Evolutionary conservation across 2,888 invertebrate genomes (phyloP).

Genomic region (Sminthurides aquaticus): DNA sequence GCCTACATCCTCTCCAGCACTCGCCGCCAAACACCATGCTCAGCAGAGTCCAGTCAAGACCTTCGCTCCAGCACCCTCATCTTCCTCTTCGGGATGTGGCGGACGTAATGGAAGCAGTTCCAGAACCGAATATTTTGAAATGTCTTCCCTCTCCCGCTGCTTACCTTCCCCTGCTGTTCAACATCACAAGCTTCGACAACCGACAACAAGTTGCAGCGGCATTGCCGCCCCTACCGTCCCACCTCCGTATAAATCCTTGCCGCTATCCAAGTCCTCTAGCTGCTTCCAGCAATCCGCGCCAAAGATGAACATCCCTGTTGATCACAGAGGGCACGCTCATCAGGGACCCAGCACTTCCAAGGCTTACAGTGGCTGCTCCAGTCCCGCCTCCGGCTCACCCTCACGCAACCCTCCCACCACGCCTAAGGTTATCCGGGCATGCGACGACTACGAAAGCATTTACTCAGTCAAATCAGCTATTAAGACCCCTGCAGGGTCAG

Average conservation of each 20-base stretch:
- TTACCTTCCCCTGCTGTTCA: not conserved
- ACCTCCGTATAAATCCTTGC: not conserved
- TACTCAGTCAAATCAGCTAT: slow-evolving; percentile 8
- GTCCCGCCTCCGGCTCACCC: too few relatives aligned
- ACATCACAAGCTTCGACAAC: too few relatives aligned
- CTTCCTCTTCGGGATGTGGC: not conserved
- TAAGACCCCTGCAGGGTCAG: not conserved
- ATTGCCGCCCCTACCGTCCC: not conserved
- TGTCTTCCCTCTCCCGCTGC: not conserved
- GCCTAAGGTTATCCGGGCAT: not conserved
- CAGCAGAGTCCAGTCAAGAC: too few relatives aligned
- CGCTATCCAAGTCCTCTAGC: not conserved
- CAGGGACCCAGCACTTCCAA: not conserved
- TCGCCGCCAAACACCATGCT: too few relatives aligned
- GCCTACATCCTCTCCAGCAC: too few relatives aligned
- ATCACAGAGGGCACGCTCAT: too few relatives aligned
- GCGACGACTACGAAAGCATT: slow-evolving; percentile 13
- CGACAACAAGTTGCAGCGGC: not conserved
- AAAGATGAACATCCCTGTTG: too few relatives aligned
- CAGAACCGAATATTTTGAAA: not conserved
- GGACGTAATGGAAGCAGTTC: not conserved
- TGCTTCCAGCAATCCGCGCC: too few relatives aligned
- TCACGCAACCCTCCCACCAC: too few relatives aligned
- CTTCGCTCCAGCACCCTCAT: too few relatives aligned
- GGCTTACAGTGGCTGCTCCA: not conserved